phyloP scores from a whole-genome alignment of 2,797 vertebrate species.

The Luscinia luscinia region DNA sequence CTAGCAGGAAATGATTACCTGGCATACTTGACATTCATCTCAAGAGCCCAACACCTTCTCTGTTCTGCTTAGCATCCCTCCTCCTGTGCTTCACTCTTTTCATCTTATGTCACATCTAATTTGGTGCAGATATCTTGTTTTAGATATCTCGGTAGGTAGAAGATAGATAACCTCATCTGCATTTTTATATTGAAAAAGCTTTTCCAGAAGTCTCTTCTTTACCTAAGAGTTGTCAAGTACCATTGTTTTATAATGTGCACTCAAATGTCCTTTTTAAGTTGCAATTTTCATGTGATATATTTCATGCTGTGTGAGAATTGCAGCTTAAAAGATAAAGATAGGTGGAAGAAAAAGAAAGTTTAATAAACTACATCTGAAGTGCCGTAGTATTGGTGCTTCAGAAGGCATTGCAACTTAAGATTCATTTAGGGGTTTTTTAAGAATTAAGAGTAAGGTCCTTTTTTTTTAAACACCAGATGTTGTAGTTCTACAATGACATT shows the following conservation, averaged over 20 bases:
- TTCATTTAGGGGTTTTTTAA: neutral
- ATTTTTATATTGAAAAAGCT: neutral
- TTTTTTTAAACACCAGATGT: neutral
- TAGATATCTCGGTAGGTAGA: neutral
- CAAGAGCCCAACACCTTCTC: neutral
- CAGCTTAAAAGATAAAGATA: neutral
- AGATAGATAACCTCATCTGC: neutral
- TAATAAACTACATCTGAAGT: neutral
- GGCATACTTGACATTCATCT: conserved; percentile 1
- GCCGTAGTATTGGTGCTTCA: neutral
- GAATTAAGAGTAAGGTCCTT: neutral
- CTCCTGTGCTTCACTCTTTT: conserved; percentile 1
- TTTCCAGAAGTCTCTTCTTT: neutral
- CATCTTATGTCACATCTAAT: neutral
- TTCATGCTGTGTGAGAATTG: neutral
- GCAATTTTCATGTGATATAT: neutral
- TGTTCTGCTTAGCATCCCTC: conserved; percentile 12
- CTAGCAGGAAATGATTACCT: conserved; percentile 29
- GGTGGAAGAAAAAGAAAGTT: neutral
- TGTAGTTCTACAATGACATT: neutral
- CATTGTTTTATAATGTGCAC: neutral
- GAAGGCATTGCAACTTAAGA: neutral
- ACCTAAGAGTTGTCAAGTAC: neutral
- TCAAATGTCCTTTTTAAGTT: neutral
- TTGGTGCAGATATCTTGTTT: conserved; percentile 10